A percentile compares a stretch with the other conserved stretches of the same genome.
Conservation (phyloP, 2,888 invertebrate genomes). For the Diaphora mendica region DNA sequence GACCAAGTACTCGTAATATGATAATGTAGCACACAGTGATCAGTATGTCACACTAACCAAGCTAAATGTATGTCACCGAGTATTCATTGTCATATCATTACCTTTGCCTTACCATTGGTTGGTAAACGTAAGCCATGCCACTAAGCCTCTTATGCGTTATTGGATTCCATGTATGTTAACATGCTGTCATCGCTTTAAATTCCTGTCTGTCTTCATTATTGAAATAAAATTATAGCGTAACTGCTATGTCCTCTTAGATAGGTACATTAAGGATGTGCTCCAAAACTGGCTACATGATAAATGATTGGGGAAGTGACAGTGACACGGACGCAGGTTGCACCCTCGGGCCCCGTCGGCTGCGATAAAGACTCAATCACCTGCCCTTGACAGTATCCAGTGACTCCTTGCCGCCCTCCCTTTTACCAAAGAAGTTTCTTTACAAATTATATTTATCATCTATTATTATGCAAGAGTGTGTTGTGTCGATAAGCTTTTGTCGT, state of each 20-base stretch:
- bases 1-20: background rate
- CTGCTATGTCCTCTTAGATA: conserved; percentile 34
- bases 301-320: conserved; percentile 68
- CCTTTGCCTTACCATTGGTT: background rate
- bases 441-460: conserved; percentile 67
- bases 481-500: conserved; percentile 56
- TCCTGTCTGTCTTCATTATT: background rate
- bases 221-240: background rate
- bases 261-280: conserved; percentile 46
- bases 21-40: background rate
- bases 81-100: background rate
- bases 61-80: background rate
- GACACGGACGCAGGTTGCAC: conserved; percentile 68
- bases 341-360: conserved; percentile 60
- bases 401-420: conserved; percentile 56
- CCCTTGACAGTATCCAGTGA: conserved; percentile 66
- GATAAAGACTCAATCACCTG: conserved; percentile 80
- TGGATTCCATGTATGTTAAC: background rate
- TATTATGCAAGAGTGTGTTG: conserved; percentile 63
- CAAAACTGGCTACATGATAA: conserved; percentile 66
- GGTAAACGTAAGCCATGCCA: background rate
- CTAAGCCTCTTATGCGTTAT: background rate
- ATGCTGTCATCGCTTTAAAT: background rate
- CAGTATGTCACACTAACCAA: background rate
- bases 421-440: conserved; percentile 60